Evolutionary conservation across 2,113 vertebrate species (phyloP).

Genomic region (Anhinga anhinga): DNA sequence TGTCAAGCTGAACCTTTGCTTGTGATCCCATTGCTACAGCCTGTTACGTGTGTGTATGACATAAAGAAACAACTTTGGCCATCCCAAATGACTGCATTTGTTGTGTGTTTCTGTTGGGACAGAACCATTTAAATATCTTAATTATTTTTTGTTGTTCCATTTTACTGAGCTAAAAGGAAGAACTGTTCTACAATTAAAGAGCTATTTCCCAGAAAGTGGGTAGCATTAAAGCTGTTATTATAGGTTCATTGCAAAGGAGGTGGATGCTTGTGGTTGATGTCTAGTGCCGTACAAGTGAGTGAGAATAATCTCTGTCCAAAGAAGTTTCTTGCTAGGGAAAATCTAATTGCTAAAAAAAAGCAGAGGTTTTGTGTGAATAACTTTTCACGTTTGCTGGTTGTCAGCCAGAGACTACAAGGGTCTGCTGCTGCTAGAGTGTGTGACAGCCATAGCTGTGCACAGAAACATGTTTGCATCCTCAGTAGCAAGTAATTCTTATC

Average conservation of each 20-base stretch:
- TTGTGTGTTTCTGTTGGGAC: not conserved
- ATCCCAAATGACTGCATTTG: not conserved
- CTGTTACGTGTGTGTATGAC: not conserved
- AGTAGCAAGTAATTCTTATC: not conserved
- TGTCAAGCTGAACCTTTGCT: not conserved
- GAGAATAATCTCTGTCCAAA: not conserved
- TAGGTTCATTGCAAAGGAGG: not conserved
- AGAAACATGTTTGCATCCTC: not conserved
- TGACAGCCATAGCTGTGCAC: not conserved
- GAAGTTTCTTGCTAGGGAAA: not conserved
- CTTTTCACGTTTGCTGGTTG: not conserved
- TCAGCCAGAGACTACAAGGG: not conserved
- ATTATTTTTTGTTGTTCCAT: not conserved
- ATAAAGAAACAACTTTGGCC: not conserved
- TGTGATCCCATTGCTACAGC: not conserved
- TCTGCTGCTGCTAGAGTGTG: not conserved
- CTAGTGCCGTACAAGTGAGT: not conserved
- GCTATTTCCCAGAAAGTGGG: not conserved
- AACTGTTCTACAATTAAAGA: not conserved
- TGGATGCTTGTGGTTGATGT: not conserved
- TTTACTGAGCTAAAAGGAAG: not conserved
- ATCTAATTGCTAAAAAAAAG: not conserved
- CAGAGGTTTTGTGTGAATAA: not conserved
- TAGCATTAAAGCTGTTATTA: not conserved
- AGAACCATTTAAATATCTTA: not conserved